These are phyloP conservation scores for Melinaea marsaeus DNA, from an alignment of 2,888 invertebrate species.

Conservation along the genomic window DNA sequence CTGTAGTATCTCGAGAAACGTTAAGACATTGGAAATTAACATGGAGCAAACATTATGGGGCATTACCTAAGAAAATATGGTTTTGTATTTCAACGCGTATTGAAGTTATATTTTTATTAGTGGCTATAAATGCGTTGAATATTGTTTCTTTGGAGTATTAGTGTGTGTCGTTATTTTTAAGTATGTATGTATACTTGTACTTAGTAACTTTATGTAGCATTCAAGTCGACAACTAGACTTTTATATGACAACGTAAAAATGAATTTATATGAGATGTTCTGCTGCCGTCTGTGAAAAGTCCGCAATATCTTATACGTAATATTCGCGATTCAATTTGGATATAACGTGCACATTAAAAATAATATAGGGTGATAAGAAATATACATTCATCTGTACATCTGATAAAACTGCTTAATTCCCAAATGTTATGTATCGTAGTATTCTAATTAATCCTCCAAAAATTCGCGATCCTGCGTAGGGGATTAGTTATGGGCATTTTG, in stretches of 20 bases:
- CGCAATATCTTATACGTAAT: no score
- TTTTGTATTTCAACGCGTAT: constrained; percentile 16
- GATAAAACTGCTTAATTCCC: constrained; percentile 21
- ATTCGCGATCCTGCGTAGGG: constrained; percentile 47
- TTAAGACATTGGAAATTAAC: constrained; percentile 28
- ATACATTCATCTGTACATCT: constrained; percentile 14
- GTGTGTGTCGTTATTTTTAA: constrained; percentile 16
- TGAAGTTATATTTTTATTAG: constrained; percentile 20
- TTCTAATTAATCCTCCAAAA: constrained; percentile 53
- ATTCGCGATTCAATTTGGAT: background rate
- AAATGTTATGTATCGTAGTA: constrained; percentile 25
- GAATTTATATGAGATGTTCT: no score
- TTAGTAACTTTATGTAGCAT: constrained; percentile 2
- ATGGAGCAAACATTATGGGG: constrained; percentile 23
- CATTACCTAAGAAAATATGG: constrained; percentile 27
- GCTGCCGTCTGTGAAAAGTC: no score
- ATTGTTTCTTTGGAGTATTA: constrained; percentile 25
- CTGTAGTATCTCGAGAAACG: constrained; percentile 38
- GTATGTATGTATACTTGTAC: constrained; percentile 5
- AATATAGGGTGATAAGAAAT: constrained; percentile 10
- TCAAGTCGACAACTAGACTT: background rate
- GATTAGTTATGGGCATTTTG: constrained; percentile 43
- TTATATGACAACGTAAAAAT: no score
- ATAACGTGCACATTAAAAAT: background rate
- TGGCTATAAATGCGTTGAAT: constrained; percentile 16